Conservation (phyloP, 2,797 vertebrate genomes). For the Gymnothorax reevesii region DNA sequence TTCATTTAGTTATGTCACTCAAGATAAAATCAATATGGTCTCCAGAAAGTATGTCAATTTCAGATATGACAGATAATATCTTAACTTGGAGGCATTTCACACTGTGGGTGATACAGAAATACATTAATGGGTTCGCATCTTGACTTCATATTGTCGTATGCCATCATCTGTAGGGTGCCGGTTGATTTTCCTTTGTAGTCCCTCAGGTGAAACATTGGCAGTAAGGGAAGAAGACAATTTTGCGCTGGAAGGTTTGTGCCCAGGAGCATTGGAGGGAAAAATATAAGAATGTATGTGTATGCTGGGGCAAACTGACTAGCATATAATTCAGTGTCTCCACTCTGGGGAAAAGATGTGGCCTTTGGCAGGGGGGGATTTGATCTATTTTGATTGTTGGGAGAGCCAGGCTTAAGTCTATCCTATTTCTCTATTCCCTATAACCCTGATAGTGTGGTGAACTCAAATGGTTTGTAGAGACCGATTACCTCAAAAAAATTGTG, state of each 20-base stretch:
- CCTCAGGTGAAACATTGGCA: not conserved
- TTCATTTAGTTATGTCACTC: not conserved
- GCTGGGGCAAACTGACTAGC: not conserved
- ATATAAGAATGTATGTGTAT: not conserved
- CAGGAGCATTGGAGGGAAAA: not conserved
- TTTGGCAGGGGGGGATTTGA: not conserved
- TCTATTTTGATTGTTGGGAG: not conserved
- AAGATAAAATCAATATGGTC: not conserved
- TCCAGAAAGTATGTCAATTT: constrained; percentile 1
- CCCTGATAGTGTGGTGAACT: no score
- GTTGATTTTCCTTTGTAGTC: not conserved
- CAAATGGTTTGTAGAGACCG: no score
- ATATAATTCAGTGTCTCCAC: not conserved
- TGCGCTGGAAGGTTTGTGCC: not conserved
- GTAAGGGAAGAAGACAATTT: not conserved
- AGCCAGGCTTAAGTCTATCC: not conserved
- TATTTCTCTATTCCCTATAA: not conserved
- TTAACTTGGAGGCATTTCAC: not conserved
- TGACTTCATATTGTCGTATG: not conserved
- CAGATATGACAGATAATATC: constrained; percentile 17
- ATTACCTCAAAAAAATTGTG: no score
- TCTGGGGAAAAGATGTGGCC: not conserved
- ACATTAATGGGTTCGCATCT: not conserved
- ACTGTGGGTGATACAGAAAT: not conserved
- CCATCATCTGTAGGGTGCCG: not conserved